Evolutionary conservation across 2,113 vertebrate genomes (phyloP).

Genomic region (Sylvietta virens): DNA sequence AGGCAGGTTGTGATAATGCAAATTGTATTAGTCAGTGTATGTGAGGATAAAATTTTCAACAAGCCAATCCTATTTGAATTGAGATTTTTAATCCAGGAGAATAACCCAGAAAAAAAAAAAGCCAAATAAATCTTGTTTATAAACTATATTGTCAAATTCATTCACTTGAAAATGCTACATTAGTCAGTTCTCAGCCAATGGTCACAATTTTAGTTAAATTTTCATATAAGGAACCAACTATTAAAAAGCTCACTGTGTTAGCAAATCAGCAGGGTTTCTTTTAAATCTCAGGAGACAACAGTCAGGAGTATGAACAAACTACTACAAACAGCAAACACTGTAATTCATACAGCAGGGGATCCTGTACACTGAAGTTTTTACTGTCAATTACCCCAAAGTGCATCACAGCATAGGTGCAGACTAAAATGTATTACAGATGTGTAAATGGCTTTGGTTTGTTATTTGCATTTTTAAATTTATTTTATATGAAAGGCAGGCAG

Average conservation of each 20-base stretch:
- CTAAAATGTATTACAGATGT: slow-evolving; percentile 46
- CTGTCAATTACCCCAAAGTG: slow-evolving; percentile 53
- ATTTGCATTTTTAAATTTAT: slow-evolving; percentile 15
- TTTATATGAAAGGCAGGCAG: slow-evolving; percentile 9
- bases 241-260: neutral
- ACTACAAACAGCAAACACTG: neutral
- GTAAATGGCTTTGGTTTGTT: slow-evolving; percentile 36
- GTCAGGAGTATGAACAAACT: slow-evolving; percentile 14
- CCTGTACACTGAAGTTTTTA: neutral
- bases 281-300: slow-evolving; percentile 25
- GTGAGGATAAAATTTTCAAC: neutral
- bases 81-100: neutral
- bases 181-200: neutral
- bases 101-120: neutral
- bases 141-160: neutral
- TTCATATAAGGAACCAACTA: neutral
- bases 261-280: slow-evolving; percentile 21
- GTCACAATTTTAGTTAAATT: neutral
- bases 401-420: slow-evolving; percentile 31
- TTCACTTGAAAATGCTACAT: neutral
- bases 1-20: neutral
- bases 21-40: neutral
- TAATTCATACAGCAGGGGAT: slow-evolving; percentile 39
- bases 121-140: neutral
- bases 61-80: neutral